phyloP scores from a whole-genome alignment of 2,113 vertebrate genomes.

The Cyphomyrus discorhynchus region DNA sequence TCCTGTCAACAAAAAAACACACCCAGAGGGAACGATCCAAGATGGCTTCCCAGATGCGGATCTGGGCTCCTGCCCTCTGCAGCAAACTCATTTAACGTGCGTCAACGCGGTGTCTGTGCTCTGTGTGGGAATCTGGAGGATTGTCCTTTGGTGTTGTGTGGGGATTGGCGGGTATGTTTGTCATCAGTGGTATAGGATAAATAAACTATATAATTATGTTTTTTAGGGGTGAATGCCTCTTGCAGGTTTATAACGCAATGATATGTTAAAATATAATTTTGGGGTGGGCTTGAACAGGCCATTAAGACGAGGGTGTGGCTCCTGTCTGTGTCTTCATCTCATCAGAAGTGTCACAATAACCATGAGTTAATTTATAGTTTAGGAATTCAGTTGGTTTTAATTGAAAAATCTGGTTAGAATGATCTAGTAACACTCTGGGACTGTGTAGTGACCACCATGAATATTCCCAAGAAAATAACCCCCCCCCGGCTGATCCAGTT shows the following conservation, averaged over 20 bases:
- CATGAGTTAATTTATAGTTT: not conserved
- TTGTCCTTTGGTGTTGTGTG: not conserved
- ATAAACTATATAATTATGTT: not conserved
- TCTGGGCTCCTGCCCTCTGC: not conserved
- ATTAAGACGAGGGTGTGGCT: not conserved
- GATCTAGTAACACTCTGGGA: too few species aligned
- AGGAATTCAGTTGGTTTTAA: not conserved
- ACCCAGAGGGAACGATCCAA: not conserved
- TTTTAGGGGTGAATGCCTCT: not conserved
- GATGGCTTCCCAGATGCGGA: not conserved
- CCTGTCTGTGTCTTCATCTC: not conserved
- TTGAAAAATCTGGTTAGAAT: too few species aligned
- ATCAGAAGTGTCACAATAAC: not conserved
- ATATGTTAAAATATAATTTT: not conserved
- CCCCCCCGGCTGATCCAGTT: not conserved
- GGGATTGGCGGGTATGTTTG: not conserved
- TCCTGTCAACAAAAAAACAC: conserved; percentile 11
- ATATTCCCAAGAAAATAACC: too few species aligned
- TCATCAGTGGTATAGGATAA: not conserved
- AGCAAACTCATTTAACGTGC: not conserved
- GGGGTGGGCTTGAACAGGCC: not conserved
- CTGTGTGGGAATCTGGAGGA: not conserved
- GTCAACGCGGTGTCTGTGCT: not conserved
- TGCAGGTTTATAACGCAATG: not conserved
- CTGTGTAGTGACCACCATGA: not conserved